A percentile compares a stretch with the other conserved stretches of the same genome.
phyloP scores from a whole-genome alignment of 2,797 vertebrate genomes.

The Muscicapa comitata region DNA sequence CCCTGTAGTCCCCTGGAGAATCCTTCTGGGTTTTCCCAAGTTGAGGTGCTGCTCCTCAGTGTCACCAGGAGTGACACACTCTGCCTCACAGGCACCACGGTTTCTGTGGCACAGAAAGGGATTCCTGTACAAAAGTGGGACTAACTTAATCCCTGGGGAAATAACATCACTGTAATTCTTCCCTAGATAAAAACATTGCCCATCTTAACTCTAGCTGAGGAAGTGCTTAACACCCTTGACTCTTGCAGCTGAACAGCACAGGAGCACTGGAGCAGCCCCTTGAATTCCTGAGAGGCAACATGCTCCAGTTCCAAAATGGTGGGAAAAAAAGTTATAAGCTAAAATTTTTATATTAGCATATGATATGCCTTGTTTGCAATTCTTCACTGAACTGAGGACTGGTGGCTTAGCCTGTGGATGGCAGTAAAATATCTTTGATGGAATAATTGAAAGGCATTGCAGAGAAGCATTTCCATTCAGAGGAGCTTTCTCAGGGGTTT shows the following conservation, averaged over 20 bases:
- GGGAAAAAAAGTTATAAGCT: background rate
- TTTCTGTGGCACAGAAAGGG: background rate
- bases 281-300: background rate
- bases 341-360: background rate
- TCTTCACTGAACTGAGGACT: conserved; percentile 23
- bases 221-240: background rate
- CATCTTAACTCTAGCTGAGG: background rate
- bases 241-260: background rate
- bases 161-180: background rate
- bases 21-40: fast-evolving
- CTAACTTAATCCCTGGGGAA: background rate
- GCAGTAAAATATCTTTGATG: conserved; percentile 62
- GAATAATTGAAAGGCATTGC: conserved; percentile 49
- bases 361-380: background rate
- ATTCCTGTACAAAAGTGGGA: background rate
- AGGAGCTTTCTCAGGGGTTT: conserved; percentile 26
- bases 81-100: background rate
- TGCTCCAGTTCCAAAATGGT: background rate
- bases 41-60: background rate
- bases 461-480: conserved; percentile 17
- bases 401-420: conserved; percentile 47
- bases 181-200: background rate
- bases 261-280: background rate
- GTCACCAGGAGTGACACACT: fast-evolving
- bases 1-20: background rate